Evolutionary conservation across 2,888 invertebrate species (phyloP).

Genomic region (Drosophila melanosoma): DNA sequence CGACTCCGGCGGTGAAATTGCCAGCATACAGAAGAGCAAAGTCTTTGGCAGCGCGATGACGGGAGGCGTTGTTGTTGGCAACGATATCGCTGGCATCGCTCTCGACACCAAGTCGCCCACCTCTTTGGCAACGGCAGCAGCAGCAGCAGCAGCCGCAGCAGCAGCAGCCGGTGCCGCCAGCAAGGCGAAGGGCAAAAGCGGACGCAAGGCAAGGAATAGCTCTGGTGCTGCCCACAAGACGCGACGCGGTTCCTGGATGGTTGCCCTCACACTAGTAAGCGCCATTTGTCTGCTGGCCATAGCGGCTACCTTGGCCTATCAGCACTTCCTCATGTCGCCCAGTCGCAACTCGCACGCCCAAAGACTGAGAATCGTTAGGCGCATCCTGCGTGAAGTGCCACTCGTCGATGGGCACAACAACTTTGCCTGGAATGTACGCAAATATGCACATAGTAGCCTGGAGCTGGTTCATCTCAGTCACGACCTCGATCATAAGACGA

Average conservation of each 20-base stretch:
- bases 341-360: conserved; percentile 85
- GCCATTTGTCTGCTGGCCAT: conserved; percentile 82
- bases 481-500: conserved; percentile 86
- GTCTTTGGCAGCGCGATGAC: conserved; percentile 76
- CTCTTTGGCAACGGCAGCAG: conserved; percentile 49
- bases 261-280: conserved; percentile 82
- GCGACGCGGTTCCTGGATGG: conserved; percentile 82
- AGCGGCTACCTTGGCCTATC: conserved; percentile 83
- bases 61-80: conserved; percentile 72
- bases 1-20: conserved; percentile 84
- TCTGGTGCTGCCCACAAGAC: conserved; percentile 64
- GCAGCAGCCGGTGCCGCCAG: conserved; percentile 40
- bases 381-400: conserved; percentile 84
- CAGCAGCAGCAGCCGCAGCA: conserved; percentile 33
- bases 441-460: conserved; percentile 93
- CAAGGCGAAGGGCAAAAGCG: conserved; percentile 63
- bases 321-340: conserved; percentile 84
- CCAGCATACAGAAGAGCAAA: conserved; percentile 84
- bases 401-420: conserved; percentile 91
- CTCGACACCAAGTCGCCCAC: conserved; percentile 78
- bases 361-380: conserved; percentile 84
- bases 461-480: conserved; percentile 83
- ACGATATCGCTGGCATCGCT: conserved; percentile 69
- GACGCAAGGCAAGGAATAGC: conserved; percentile 52
- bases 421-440: conserved; percentile 94